Evolutionary conservation across 1,140 invertebrate species (phyloP), one percentile per base, ranked within the genome.

Genomic region (Bombus consobrinus): DNA sequence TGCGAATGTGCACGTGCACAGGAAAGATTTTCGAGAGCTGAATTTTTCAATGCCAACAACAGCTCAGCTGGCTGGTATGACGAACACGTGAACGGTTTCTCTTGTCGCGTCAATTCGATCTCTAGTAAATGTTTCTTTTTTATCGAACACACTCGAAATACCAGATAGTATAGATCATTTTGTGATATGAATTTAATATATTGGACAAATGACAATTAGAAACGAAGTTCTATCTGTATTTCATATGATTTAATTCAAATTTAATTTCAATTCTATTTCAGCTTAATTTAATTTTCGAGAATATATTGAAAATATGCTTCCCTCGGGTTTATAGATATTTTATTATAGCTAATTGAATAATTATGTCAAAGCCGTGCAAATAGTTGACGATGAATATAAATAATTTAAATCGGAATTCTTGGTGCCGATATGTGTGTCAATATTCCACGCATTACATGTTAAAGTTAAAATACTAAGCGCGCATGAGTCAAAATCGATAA

Each of bases 1-100:
- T 93, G 93, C 83, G 93, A 94, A 94, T 92, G 86, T 85, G 87
- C 93, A 94, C 91, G 89, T 94, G 93, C 81, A 69, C 59, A 37
- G 68, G 62, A 74, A 84, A 88, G 86, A 89, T 88, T 89, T 88
- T 80, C 84, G 47, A 43, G 47, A 87, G 86, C 87, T 75, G 85
- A 88, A 92, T 91, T 92, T 93, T 92, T 92, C 90, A 91, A 88
- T 88, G 90, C 88, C 87, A 91, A 87, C 79, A 87, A 88, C 86
- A 87, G 82, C 68, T 80, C 77, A 37, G 34, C 77, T 57, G 80
- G 73, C 73, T 87, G 79, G 32, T 78, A 66, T 57, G 81, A 87
- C 81, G 81, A 47, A 66, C 77, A 66, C 53, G 85, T 73, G 73
- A 71, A 88, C n/a, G 73, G 69, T 69, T 74, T 74, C 66, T 39